phyloP scores from a whole-genome alignment of 2,888 invertebrate genomes.

The Miltochrista miniata region DNA sequence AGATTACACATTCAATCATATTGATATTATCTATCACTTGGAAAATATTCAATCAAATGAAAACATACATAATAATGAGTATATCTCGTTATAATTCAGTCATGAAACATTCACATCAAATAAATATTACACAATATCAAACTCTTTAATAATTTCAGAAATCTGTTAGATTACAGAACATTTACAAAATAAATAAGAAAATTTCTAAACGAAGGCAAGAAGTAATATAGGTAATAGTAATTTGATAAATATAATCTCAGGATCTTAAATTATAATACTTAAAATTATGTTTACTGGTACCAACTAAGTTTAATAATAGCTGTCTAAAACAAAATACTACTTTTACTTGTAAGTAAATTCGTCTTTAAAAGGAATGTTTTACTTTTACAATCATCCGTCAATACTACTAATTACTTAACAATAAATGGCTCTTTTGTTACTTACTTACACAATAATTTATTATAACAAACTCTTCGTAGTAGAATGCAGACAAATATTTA shows the following conservation, averaged over 20 bases:
- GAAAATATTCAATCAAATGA: too few relatives aligned
- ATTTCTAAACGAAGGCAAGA: slow-evolving; percentile 3
- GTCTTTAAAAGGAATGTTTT: slow-evolving; percentile 32
- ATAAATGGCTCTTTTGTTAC: slow-evolving; percentile 11
- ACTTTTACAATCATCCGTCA: slow-evolving; percentile 14
- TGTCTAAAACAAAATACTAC: background rate
- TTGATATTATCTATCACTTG: too few relatives aligned
- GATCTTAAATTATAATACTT: slow-evolving; percentile 1
- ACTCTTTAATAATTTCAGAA: background rate
- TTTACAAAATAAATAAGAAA: background rate
- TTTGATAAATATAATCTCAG: background rate
- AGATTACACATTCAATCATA: too few relatives aligned
- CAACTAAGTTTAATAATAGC: slow-evolving; percentile 4
- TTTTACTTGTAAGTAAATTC: slow-evolving; percentile 11
- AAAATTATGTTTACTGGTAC: slow-evolving; percentile 1
- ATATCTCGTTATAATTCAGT: too few relatives aligned
- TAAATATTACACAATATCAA: background rate
- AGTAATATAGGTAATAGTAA: background rate
- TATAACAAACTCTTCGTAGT: slow-evolving; percentile 23
- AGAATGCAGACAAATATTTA: slow-evolving; percentile 9
- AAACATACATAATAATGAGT: too few relatives aligned
- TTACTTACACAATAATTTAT: slow-evolving; percentile 7
- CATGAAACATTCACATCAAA: background rate
- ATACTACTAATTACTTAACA: background rate
- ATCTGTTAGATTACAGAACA: background rate